Percentiles rank a stretch among this genome's conserved stretches.
Conservation (phyloP, 53 echinoderm and acorn worm genomes). For the Patiria pectinifera region DNA sequence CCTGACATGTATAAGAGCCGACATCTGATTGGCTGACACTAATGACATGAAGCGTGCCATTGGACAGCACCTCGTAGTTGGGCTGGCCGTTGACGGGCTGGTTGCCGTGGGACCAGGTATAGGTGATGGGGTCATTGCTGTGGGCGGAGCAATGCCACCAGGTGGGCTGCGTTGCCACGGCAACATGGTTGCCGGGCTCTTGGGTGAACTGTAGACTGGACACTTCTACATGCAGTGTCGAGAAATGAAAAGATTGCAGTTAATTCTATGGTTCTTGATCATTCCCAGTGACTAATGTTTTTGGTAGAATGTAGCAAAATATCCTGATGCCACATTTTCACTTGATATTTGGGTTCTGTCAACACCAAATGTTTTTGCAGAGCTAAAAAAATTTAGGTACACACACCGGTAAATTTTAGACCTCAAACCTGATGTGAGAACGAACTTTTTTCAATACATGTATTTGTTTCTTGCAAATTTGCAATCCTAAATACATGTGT, state of each 20-base stretch:
- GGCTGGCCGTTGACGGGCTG: slow-evolving; percentile 62
- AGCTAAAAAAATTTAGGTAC: no score
- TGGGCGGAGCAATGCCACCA: slow-evolving; percentile 93
- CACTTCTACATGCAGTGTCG: background rate
- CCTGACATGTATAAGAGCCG: slow-evolving; percentile 84
- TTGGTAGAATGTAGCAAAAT: background rate
- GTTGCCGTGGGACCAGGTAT: slow-evolving; percentile 69
- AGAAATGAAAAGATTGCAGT: background rate
- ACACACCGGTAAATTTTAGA: no score
- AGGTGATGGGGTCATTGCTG: slow-evolving; percentile 68
- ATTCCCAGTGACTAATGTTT: no score
- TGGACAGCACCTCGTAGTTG: slow-evolving; percentile 68
- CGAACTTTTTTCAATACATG: no score
- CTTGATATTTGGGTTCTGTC: no score
- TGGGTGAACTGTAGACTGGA: slow-evolving; percentile 80
- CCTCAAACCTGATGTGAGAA: no score
- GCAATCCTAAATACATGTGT: no score
- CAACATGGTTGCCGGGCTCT: slow-evolving; percentile 76
- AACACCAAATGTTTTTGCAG: no score
- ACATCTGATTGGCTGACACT: slow-evolving; percentile 61
- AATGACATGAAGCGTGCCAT: slow-evolving; percentile 86
- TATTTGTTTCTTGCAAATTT: no score
- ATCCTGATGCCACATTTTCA: no score
- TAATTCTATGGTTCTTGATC: no score
- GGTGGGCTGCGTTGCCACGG: slow-evolving; percentile 65